Percentiles rank a stretch among this genome's conserved stretches.
These are phyloP conservation scores for Typhlichthys subterraneus DNA, from an alignment of 2,797 vertebrate species.

Conservation along the genomic window DNA sequence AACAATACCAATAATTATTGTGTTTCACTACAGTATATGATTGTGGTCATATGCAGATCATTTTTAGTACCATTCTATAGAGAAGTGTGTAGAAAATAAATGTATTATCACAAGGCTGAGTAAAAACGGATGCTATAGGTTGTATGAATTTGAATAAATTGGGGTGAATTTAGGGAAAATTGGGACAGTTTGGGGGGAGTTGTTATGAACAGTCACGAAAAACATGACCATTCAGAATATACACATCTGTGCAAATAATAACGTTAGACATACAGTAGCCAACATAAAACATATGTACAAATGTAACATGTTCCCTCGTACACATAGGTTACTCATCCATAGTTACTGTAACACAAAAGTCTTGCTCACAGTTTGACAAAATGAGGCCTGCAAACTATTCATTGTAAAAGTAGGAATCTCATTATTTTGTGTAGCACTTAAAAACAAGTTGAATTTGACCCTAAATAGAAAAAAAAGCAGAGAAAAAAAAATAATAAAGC, in stretches of 20 bases:
- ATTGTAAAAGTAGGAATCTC: conserved; percentile 9
- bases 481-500: too few relatives aligned
- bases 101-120: conserved; percentile 37
- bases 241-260: conserved; percentile 61
- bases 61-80: conserved; percentile 57
- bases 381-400: conserved; percentile 5
- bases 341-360: conserved; percentile 18
- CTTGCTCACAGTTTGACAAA: conserved; percentile 36
- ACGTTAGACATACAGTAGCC: conserved; percentile 56
- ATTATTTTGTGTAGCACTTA: conserved; percentile 12
- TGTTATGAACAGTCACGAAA: conserved; percentile 35
- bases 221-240: conserved; percentile 52
- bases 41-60: conserved; percentile 40
- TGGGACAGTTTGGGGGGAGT: too few relatives aligned
- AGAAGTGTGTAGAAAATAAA: conserved; percentile 55
- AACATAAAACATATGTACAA: conserved; percentile 59
- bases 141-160: conserved; percentile 18
- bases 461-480: neutral
- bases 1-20: conserved; percentile 49
- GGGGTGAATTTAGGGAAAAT: neutral
- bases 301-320: conserved; percentile 56
- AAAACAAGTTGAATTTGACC: neutral
- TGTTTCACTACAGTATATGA: conserved; percentile 38
- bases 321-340: conserved; percentile 65
- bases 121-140: conserved; percentile 36